Percentiles rank a stretch among this genome's conserved stretches.
These are phyloP conservation scores for Myrmophylax atrothorax DNA, from an alignment of 2,113 vertebrate genomes.

Conservation along the genomic window DNA sequence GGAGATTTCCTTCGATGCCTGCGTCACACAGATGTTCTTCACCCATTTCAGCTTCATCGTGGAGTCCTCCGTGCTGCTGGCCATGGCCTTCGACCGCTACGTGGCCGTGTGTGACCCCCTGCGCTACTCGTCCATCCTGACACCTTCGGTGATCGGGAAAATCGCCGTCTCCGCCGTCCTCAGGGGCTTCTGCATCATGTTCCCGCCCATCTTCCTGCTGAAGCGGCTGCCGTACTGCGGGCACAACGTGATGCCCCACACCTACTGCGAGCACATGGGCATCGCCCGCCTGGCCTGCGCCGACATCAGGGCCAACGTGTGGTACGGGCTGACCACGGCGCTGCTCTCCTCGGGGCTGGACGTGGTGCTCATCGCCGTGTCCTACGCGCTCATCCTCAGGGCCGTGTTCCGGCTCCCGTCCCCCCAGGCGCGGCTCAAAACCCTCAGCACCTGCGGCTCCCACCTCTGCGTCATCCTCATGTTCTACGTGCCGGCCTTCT, in stretches of 20 bases:
- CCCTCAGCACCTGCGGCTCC: slow-evolving; percentile 66
- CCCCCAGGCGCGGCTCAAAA: slow-evolving; percentile 34
- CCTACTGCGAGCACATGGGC: slow-evolving; percentile 78
- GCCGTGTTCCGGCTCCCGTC: slow-evolving; percentile 23
- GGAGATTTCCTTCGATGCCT: slow-evolving; percentile 64
- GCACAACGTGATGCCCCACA: slow-evolving; percentile 64
- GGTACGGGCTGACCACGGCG: slow-evolving; percentile 62
- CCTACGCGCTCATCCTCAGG: slow-evolving; percentile 53
- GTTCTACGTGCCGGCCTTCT: slow-evolving; percentile 66
- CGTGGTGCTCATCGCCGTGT: slow-evolving; percentile 6
- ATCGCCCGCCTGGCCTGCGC: slow-evolving; percentile 73
- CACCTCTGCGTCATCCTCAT: slow-evolving; percentile 70
- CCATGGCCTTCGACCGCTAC: slow-evolving; percentile 68
- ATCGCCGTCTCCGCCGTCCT: not conserved
- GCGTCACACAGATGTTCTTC: slow-evolving; percentile 74
- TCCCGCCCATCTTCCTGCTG: slow-evolving; percentile 61
- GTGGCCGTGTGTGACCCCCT: slow-evolving; percentile 65
- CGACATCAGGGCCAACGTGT: slow-evolving; percentile 63
- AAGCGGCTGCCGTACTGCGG: slow-evolving; percentile 58
- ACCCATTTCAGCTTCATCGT: slow-evolving; percentile 71
- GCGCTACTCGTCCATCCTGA: slow-evolving; percentile 45
- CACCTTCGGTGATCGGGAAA: slow-evolving; percentile 18
- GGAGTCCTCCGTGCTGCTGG: slow-evolving; percentile 66
- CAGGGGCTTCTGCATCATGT: slow-evolving; percentile 57
- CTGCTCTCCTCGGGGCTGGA: slow-evolving; percentile 67